These are phyloP conservation scores for Athetis lepigone DNA, from an alignment of 2,888 invertebrate species.

Conservation along the genomic window DNA sequence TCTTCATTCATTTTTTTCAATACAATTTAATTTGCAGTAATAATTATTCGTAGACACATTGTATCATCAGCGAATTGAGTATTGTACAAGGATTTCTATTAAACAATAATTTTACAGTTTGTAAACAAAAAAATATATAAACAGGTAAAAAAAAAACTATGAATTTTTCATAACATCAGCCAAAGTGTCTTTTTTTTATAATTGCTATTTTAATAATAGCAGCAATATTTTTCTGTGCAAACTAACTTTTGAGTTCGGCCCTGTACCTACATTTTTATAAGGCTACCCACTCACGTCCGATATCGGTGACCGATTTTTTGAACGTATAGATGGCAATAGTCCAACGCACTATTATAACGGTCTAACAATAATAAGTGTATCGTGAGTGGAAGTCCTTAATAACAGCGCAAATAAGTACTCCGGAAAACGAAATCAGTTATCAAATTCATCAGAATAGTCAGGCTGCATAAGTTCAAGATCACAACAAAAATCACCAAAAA, in stretches of 20 bases:
- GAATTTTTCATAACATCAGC: conserved; percentile 8
- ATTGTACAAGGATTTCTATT: conserved; percentile 17
- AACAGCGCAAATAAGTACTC: neutral
- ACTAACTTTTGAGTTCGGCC: conserved; percentile 6
- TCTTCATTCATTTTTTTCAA: neutral
- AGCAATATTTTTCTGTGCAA: conserved; percentile 19
- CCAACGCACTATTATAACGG: too few species aligned
- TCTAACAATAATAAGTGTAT: too few species aligned
- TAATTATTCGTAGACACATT: neutral
- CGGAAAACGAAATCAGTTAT: neutral
- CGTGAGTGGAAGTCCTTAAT: too few species aligned
- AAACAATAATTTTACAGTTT: neutral
- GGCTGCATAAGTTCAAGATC: conserved; percentile 22
- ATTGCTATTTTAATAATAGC: conserved; percentile 12
- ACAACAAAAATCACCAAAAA: conserved; percentile 24
- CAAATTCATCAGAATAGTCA: neutral
- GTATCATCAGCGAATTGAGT: conserved; percentile 8
- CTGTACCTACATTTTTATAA: conserved; percentile 21
- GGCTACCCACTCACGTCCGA: too few species aligned
- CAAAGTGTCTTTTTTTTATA: neutral
- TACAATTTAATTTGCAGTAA: neutral
- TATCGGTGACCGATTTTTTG: too few species aligned
- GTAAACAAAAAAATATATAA: neutral
- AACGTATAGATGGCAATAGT: too few species aligned
- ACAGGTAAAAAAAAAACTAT: neutral